phyloP scores from a whole-genome alignment of 35 echinoderm and acorn worm species.

The Apostichopus californicus region DNA sequence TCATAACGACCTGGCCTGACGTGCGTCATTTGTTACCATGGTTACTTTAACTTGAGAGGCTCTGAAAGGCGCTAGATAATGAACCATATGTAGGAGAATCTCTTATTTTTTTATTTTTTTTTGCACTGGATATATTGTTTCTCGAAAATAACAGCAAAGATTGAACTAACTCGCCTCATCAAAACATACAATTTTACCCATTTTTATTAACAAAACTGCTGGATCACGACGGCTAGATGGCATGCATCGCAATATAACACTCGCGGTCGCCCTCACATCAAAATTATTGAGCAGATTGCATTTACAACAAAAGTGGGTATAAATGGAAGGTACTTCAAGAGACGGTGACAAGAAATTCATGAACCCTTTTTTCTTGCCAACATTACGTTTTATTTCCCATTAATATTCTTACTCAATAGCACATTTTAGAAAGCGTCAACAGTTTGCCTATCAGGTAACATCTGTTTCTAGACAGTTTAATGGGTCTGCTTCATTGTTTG shows the following conservation, averaged over 20 bases:
- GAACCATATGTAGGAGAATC: slow-evolving; percentile 7
- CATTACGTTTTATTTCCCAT: too few relatives aligned
- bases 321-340: neutral
- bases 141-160: neutral
- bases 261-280: neutral
- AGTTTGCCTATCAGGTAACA: too few relatives aligned
- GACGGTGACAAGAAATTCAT: neutral
- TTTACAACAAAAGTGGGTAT: neutral
- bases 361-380: too few relatives aligned
- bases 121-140: neutral
- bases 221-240: neutral
- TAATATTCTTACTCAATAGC: too few relatives aligned
- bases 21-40: slow-evolving; percentile 49
- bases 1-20: slow-evolving; percentile 6
- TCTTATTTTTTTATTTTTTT: neutral
- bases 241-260: neutral
- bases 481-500: too few relatives aligned
- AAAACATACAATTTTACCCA: neutral
- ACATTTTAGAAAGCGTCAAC: too few relatives aligned
- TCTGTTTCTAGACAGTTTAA: too few relatives aligned
- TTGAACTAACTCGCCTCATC: neutral
- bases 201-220: neutral
- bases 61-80: slow-evolving; percentile 31
- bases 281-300: neutral
- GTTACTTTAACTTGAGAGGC: slow-evolving; percentile 43